Base-by-base conservation (phyloP, 2,888 invertebrate genomes). In the Parnassius smintheus region DNA sequence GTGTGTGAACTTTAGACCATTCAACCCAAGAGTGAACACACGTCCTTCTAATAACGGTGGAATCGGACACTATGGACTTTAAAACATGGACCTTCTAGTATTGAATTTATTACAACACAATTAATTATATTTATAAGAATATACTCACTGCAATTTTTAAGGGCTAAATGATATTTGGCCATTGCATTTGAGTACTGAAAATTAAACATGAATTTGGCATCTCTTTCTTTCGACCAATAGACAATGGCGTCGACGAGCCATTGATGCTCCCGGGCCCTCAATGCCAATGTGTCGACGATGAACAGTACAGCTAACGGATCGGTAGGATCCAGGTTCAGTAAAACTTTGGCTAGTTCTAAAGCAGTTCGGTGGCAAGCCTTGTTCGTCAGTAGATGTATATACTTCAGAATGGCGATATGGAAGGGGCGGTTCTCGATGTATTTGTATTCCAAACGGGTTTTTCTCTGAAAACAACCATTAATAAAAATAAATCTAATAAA, bases 361-460 rank as follows among this genome's bases (percentile, higher is more conserved):
- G 97, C 96, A 0, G 98, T 98, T 65, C 97, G 93, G 75, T 96
- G 95, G 78, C 96, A 97, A 0, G 97, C 96, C 70, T 95, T 93
- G 68, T 95, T 95, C 0, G 96, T 95, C 11, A 97, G 92, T 72
- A 95, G 94, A 59, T 93, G 91, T 61, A 96, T 81, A 75, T 97
- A 96, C 73, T 96, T 96, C 78, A 97, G 94, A 44, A 98, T 79
- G 0, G 96, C 94, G 25, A 97, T 93, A 79, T 81, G 82, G 70
- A 86, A 88, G 0, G 82, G 68, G 0, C 89, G 78, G 56, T 90
- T 90, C 61, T 88, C 88, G 12, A 77, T 50, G 54, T 72, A 76
- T 10, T 68, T 71, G 66, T 88, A 90, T 12, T 78, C 77, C 2
- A 90, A 70, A 0, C 86, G 82, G 0, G 75, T 69, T 7, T 72